These are phyloP conservation scores for Hylia prasina DNA, from an alignment of 2,113 vertebrate species.

Conservation along the genomic window DNA sequence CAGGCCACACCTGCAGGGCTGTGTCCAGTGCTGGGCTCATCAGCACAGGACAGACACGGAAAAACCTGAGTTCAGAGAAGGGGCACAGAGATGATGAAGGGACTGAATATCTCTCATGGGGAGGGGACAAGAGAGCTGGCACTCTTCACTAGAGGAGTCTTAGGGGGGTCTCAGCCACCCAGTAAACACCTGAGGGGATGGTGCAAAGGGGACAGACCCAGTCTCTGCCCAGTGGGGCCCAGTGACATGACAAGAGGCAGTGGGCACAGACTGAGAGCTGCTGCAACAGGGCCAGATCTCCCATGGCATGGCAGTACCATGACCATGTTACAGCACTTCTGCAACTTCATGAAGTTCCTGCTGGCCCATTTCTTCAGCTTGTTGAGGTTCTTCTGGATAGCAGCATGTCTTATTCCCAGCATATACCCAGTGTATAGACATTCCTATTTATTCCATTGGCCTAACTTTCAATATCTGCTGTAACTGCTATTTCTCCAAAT, in stretches of 20 bases:
- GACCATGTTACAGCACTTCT: fast-evolving
- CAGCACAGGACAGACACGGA: neutral
- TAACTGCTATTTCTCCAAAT: neutral
- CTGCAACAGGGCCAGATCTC: fast-evolving
- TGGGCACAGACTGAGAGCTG: neutral
- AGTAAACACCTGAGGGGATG: neutral
- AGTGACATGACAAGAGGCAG: neutral
- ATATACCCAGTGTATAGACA: fast-evolving
- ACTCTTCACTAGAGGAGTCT: neutral
- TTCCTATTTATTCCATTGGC: neutral
- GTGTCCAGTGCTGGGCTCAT: neutral
- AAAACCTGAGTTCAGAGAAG: neutral
- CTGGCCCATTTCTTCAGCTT: neutral
- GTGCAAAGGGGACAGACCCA: neutral
- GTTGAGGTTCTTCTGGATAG: neutral
- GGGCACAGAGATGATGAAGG: neutral
- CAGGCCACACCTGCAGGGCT: neutral
- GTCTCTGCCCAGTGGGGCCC: neutral
- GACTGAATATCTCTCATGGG: neutral
- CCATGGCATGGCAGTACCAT: fast-evolving
- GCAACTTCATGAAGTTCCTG: neutral
- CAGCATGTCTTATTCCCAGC: neutral
- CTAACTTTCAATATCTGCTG: neutral
- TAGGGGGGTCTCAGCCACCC: neutral
- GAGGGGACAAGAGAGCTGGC: neutral